These are phyloP conservation scores for Lumbricus terrestris DNA, from an alignment of 2,888 invertebrate species.

Conservation along the genomic window DNA sequence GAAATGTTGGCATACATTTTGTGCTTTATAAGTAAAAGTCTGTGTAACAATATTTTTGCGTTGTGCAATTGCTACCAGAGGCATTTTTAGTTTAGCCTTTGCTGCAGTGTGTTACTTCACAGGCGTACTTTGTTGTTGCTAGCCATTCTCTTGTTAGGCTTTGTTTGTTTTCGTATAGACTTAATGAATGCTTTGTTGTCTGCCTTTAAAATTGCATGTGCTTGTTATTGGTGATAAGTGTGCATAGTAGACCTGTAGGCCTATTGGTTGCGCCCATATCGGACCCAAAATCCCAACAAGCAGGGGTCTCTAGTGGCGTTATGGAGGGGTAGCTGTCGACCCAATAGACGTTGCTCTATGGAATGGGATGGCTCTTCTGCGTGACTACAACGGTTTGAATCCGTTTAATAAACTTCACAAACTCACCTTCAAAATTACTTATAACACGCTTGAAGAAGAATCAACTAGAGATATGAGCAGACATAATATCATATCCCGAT, in stretches of 20 bases:
- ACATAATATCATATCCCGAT: too few relatives aligned
- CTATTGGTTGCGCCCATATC: background rate
- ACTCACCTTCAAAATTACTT: too few relatives aligned
- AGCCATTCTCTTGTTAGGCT: background rate
- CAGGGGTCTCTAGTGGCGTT: too few relatives aligned
- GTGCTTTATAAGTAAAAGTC: background rate
- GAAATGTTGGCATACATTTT: background rate
- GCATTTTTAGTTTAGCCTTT: background rate
- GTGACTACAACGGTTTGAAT: background rate
- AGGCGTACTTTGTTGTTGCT: background rate
- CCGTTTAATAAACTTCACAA: background rate
- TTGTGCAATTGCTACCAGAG: background rate
- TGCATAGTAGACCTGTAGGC: too few relatives aligned
- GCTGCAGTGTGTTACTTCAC: background rate
- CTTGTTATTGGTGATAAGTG: too few relatives aligned
- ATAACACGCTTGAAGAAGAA: too few relatives aligned
- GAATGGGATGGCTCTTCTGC: too few relatives aligned
- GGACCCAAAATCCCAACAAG: too few relatives aligned
- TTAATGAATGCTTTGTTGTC: background rate
- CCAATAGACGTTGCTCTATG: too few relatives aligned
- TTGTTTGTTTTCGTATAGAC: background rate
- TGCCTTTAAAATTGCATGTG: background rate
- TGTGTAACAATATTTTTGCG: background rate
- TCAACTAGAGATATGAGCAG: too few relatives aligned
- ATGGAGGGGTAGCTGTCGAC: too few relatives aligned